A percentile compares a stretch with the other conserved stretches of the same genome.
Evolutionary conservation across 2,888 invertebrate species (phyloP).

Genomic region (Taphrorychus bicolor): DNA sequence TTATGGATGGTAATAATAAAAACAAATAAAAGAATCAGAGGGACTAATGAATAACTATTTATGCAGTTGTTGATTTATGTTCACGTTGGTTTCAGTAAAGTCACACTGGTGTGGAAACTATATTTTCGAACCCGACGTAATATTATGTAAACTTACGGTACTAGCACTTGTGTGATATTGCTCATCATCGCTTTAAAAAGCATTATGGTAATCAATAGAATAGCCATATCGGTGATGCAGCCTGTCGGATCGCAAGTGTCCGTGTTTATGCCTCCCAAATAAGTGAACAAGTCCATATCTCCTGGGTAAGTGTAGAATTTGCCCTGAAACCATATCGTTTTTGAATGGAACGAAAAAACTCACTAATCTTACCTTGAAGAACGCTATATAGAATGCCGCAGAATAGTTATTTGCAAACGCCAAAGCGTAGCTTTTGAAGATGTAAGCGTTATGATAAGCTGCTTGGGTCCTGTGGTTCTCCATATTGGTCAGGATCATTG

Average conservation of each 20-base stretch:
- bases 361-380: slow-evolving; percentile 55
- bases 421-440: slow-evolving; percentile 56
- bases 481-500: slow-evolving; percentile 51
- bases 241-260: slow-evolving; percentile 63
- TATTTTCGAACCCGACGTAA: too few relatives aligned
- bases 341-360: not conserved
- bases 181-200: slow-evolving; percentile 63
- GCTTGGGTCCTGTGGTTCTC: slow-evolving; percentile 57
- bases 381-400: slow-evolving; percentile 55
- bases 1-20: too few relatives aligned
- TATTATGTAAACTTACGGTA: slow-evolving; percentile 64
- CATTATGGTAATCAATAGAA: slow-evolving; percentile 66
- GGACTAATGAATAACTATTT: too few relatives aligned
- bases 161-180: slow-evolving; percentile 40
- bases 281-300: slow-evolving; percentile 41
- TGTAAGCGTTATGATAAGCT: slow-evolving; percentile 55
- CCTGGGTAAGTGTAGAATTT: slow-evolving; percentile 60
- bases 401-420: slow-evolving; percentile 56
- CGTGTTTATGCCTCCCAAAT: slow-evolving; percentile 47
- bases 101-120: too few relatives aligned
- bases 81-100: too few relatives aligned
- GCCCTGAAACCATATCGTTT: slow-evolving; percentile 53
- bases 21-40: too few relatives aligned
- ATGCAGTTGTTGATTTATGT: too few relatives aligned
- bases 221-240: slow-evolving; percentile 65